Percentiles rank a stretch among this genome's conserved stretches.
phyloP scores from a whole-genome alignment of 2,888 invertebrate species.

The Sericinus montela region DNA sequence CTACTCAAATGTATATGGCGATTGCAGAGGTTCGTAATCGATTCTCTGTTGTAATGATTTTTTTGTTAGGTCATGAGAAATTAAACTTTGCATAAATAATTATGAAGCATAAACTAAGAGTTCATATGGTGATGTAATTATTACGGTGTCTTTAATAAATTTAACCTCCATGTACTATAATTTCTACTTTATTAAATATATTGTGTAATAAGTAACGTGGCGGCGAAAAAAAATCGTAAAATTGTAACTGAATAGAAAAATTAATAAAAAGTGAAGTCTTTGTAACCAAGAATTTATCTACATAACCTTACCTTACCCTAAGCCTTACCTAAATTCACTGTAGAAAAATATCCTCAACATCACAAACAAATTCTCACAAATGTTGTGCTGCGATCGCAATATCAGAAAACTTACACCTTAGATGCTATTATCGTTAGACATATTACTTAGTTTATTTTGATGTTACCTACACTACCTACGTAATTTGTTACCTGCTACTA shows the following conservation, averaged over 20 bases:
- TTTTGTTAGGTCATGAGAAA: slow-evolving; percentile 64
- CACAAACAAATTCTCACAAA: too few species aligned
- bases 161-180: slow-evolving; percentile 72
- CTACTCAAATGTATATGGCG: slow-evolving; percentile 1
- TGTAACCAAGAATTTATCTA: slow-evolving; percentile 62
- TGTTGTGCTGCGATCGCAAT: too few species aligned
- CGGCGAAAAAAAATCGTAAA: slow-evolving; percentile 75
- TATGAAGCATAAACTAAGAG: slow-evolving; percentile 69
- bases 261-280: slow-evolving; percentile 76
- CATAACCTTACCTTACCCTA: neutral
- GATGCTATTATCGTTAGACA: too few species aligned
- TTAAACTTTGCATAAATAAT: slow-evolving; percentile 66
- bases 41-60: slow-evolving; percentile 36
- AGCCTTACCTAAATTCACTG: too few species aligned
- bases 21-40: slow-evolving; percentile 13
- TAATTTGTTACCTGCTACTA: too few species aligned
- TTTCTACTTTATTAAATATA: slow-evolving; percentile 75
- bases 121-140: slow-evolving; percentile 66
- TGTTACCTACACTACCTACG: too few species aligned
- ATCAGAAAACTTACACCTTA: too few species aligned
- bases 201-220: slow-evolving; percentile 66
- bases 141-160: slow-evolving; percentile 73
- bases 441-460: too few species aligned
- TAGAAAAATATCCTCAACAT: too few species aligned
- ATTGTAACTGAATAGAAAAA: slow-evolving; percentile 76